Evolutionary conservation across 2,888 invertebrate species (phyloP), one percentile per base, ranked within the genome.

Genomic region (Sphecodes monilicornis): DNA sequence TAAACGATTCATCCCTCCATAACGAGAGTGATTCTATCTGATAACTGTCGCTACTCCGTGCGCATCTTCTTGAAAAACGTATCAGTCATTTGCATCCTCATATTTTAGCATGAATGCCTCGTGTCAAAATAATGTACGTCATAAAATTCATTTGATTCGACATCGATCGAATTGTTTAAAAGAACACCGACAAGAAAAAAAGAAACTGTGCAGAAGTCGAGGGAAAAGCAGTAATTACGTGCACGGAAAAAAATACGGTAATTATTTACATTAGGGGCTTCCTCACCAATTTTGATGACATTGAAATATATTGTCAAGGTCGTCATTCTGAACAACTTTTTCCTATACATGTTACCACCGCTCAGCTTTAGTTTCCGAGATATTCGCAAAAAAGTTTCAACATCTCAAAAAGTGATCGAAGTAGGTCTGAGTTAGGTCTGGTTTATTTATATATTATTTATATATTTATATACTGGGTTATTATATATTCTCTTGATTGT

Each of bases 81-180:
- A 41, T 71, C 87, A 89, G 90, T 89, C 84, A 89, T 87, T 90
- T 87, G 89, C 80, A 81, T 39, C 81, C 87, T 90, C 85, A 86
- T 87, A 82, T 87, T 87, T 76, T 39, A 74, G 82, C 5, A 69
- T 60, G 29, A 43, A 70, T 66, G 60, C 36, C 64, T 74, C 18
- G 64, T 83, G 81, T 78, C 76, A 82, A 82, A 80, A 76, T 85
- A 81, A 85, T 80, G 73, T 54, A n/a, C 11, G 22, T 50, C 50
- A 50, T n/a, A 10, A n/a, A n/a, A 50, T 50, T 39, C 26, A 50
- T 84, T 69, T 26, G 26, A 74, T 39, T 69, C 41, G 43, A 29
- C 64, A 6, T 50, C n/a, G 68, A 73, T 70, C 39, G 26, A 18
- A 50, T n/a, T 50, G 50, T 50, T 32, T 70, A 26, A 43, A 69